Conservation (phyloP, 2,888 invertebrate species). For the Ethmia dodecea region DNA sequence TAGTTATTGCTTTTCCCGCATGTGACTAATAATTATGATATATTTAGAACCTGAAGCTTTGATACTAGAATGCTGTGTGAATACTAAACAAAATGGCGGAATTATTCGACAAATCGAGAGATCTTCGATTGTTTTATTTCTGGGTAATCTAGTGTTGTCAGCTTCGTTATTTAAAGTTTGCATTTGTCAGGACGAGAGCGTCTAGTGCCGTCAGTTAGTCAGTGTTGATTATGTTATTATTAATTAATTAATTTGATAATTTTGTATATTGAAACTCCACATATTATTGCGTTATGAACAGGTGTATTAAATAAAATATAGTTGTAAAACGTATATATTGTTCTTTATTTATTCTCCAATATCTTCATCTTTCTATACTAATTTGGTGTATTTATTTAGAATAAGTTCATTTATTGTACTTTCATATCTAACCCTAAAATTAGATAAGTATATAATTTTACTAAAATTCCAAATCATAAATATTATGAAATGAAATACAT, state of each 20-base stretch:
- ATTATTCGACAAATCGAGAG: too few species aligned
- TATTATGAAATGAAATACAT: too few species aligned
- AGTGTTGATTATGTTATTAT: slow-evolving; percentile 52
- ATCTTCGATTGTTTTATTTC: too few species aligned
- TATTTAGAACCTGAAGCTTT: slow-evolving; percentile 1
- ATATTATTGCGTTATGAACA: slow-evolving; percentile 66
- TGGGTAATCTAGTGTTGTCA: slow-evolving; percentile 8
- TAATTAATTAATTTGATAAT: slow-evolving; percentile 46
- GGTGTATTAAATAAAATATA: slow-evolving; percentile 69
- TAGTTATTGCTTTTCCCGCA: slow-evolving; percentile 43
- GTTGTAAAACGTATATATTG: slow-evolving; percentile 48
- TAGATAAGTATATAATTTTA: too few species aligned
- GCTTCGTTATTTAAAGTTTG: slow-evolving; percentile 28
- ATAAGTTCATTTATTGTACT: too few species aligned
- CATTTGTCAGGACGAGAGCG: slow-evolving; percentile 50
- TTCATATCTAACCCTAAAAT: too few species aligned
- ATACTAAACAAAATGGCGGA: too few species aligned
- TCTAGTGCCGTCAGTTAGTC: slow-evolving; percentile 41
- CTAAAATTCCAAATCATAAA: too few species aligned
- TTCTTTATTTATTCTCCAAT: too few species aligned
- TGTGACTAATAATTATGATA: slow-evolving; percentile 33
- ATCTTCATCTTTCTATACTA: too few species aligned
- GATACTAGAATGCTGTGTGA: background rate
- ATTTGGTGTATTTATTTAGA: too few species aligned
- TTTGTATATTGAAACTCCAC: slow-evolving; percentile 66